phyloP scores from a whole-genome alignment of 1,140 invertebrate species.

The Lithobius niger region DNA sequence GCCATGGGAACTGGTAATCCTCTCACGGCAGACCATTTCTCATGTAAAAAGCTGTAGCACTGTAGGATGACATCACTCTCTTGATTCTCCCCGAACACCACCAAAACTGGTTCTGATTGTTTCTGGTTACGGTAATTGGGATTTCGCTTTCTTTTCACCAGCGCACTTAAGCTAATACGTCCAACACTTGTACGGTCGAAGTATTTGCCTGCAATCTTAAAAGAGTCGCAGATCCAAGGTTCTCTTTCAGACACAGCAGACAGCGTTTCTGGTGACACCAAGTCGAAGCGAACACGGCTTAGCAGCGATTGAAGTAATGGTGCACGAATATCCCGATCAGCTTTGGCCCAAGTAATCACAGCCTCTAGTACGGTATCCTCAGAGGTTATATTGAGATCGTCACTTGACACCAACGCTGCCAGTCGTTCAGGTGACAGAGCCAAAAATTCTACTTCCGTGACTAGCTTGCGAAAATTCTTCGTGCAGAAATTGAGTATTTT shows the following conservation, averaged over 20 bases:
- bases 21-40: conserved; percentile 1
- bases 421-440: neutral
- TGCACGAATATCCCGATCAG: neutral
- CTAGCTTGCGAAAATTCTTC: conserved; percentile 4
- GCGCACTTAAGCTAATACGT: no score
- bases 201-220: neutral
- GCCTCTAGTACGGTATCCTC: conserved; percentile 1
- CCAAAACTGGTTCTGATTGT: neutral
- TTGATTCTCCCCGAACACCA: conserved; percentile 3
- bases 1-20: neutral
- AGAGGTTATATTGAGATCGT: neutral
- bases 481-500: neutral
- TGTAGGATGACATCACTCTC: conserved; percentile 5
- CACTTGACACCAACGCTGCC: neutral
- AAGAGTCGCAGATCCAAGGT: neutral
- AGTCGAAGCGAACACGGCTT: neutral
- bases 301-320: neutral
- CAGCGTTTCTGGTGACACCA: neutral
- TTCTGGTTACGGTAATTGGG: neutral
- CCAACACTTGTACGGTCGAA: neutral
- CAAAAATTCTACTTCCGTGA: neutral
- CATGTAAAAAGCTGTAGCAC: conserved; percentile 1
- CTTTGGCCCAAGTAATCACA: neutral
- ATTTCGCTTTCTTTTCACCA: neutral
- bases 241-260: neutral